Evolutionary conservation across 2,113 vertebrate species (phyloP), one percentile per base, ranked within the genome.

Genomic region (Carassius auratus): DNA sequence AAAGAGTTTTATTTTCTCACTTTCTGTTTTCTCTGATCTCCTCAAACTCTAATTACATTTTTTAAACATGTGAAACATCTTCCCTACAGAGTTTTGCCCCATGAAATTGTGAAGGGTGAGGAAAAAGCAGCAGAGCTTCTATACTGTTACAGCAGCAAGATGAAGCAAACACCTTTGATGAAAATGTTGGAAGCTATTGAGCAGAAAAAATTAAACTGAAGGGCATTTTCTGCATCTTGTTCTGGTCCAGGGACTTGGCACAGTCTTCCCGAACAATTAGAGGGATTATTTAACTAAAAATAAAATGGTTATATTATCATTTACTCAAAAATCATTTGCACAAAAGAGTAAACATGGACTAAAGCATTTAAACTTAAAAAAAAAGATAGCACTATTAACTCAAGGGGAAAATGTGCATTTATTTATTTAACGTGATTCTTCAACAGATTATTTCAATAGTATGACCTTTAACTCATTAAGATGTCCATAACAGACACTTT

Each of bases 11-110:
- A 68, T 66, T 38, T 79, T 83, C 88, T 85, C 57, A 68, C 21
- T 48, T 69, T 64, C 30, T 84, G 5, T 64, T 33, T 52, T 45
- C n/a, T 48, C 86, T 80, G 75, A 87, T 92, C 88, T 89, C 1
- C 33, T 33, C 55, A 79, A 88, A 82, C 90, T 90, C 71, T 89
- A 90, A 92, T 92, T 91, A 83, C 62, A 74, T 90, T 88, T 85
- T 88, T 68, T 76, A 86, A 89, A 88, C 68, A 81, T 87, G 89
- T 84, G 68, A 86, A 82, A 42, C 50, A 83, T 87, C 85, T 84
- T 89, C 88, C 90, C 89, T 88, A 89, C 86, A 74, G 69, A 86
- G 84, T 87, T 61, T 91, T 90, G 76, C 74, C 52, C 55, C 23
- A 55, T 79, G 82, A 83, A 85, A 85, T 66, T 64, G 48, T 2